Evolutionary conservation across 2,113 vertebrate species (phyloP), one percentile per base, ranked within the genome.

Genomic region (Vanacampus margaritifer): DNA sequence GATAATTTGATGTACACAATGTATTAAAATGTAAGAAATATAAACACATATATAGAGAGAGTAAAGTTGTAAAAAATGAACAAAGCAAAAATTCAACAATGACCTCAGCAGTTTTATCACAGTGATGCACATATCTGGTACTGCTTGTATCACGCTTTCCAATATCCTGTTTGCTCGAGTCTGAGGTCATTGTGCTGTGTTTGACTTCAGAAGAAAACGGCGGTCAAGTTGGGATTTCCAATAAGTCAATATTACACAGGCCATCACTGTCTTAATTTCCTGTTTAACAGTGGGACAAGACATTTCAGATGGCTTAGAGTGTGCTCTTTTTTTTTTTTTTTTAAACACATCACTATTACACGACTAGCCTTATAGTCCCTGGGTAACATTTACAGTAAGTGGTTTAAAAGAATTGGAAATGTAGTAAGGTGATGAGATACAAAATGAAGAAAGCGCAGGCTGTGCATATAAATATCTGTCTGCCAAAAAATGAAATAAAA

Each of bases 111-210:
- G 10, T 51, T 23, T 51, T 51, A 23, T 51, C 48, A 51, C 21
- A 51, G 21, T 66, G 51, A 48, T 43, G 41, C 61, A 71, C 72
- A 66, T 58, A 65, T 60, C 63, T 78, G 63, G 50, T 23, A 72
- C 63, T 76, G 72, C 74, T 78, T 82, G 78, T 80, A 76, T 78
- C 78, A 83, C 59, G 23, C 45, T 71, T 57, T 66, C 76, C 78
- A 86, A 84, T 84, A 82, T 87, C 84, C 85, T 76, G 73, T 78
- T 79, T 70, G 21, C 50, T 50, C 26, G 50, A 79, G 65, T 35
- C 58, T 43, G 36, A 50, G 81, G 78, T 82, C 80, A 71, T 61
- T 1, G 19, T 2, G 19, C 43, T 64, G 35, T 58, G 65, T 69
- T 65, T 73, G 74, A 62, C 72, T 84, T 69, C 17, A 72, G 37